phyloP scores from a whole-genome alignment of 2,888 invertebrate species.

The Drosophila greeni region DNA sequence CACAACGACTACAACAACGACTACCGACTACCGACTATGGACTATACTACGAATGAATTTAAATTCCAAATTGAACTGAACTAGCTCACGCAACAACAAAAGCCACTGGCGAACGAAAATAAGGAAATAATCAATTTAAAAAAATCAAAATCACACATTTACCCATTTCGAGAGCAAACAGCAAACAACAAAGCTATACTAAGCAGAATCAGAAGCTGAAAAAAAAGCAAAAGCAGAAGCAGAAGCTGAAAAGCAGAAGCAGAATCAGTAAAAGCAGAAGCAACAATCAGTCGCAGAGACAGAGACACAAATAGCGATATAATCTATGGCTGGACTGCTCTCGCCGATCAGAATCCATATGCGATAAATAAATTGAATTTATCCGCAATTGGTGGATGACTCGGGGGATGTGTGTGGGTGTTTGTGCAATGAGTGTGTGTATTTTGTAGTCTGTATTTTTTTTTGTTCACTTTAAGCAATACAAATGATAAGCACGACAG shows the following conservation, averaged over 20 bases:
- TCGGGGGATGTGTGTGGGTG: slow-evolving; percentile 20
- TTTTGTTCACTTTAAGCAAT: slow-evolving; percentile 64
- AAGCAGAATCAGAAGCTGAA: slow-evolving; percentile 1
- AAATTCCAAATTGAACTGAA: slow-evolving; percentile 41
- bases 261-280: too few species aligned
- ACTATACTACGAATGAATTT: slow-evolving; percentile 42
- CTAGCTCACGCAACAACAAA: slow-evolving; percentile 37
- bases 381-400: slow-evolving; percentile 75
- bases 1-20: slow-evolving; percentile 41
- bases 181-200: slow-evolving; percentile 36
- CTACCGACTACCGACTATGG: slow-evolving; percentile 1
- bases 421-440: background rate
- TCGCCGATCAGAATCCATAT: slow-evolving; percentile 71
- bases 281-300: slow-evolving; percentile 53
- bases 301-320: slow-evolving; percentile 18
- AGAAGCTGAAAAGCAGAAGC: background rate
- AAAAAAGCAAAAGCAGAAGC: background rate
- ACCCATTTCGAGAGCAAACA: slow-evolving; percentile 40
- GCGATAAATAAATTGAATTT: slow-evolving; percentile 77
- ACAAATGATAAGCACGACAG: slow-evolving; percentile 25
- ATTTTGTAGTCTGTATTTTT: background rate
- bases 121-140: slow-evolving; percentile 79
- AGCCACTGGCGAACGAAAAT: slow-evolving; percentile 63
- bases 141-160: slow-evolving; percentile 78
- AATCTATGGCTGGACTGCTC: slow-evolving; percentile 29